These are phyloP conservation scores for Berghia stephanieae DNA, from an alignment of 1,140 invertebrate genomes.

Conservation along the genomic window DNA sequence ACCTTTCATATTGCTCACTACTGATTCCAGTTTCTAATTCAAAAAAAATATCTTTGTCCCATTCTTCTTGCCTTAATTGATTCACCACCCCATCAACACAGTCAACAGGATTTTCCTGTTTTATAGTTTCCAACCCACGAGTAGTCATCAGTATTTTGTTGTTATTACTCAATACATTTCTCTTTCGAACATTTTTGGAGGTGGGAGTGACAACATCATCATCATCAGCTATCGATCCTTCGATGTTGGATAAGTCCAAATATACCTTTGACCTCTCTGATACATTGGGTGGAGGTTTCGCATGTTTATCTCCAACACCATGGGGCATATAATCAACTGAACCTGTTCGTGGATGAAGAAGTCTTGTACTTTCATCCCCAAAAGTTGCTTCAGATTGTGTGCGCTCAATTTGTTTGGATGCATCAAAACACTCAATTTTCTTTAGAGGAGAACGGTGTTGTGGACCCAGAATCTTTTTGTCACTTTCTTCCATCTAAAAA, in stretches of 20 bases:
- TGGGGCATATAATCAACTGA: constrained; percentile 39
- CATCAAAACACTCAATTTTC: constrained; percentile 37
- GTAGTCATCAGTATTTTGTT: constrained; percentile 24
- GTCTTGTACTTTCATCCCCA: neutral
- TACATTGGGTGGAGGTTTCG: constrained; percentile 34
- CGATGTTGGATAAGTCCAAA: constrained; percentile 48
- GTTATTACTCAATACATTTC: constrained; percentile 26
- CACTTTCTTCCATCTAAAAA: too few species aligned
- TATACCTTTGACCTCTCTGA: constrained; percentile 50
- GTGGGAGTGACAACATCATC: constrained; percentile 27
- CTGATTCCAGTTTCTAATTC: constrained; percentile 14
- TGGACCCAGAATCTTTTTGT: too few species aligned
- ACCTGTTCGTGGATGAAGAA: constrained; percentile 14
- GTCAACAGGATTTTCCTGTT: constrained; percentile 45
- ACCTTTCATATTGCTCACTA: constrained; percentile 17
- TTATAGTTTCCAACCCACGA: constrained; percentile 45
- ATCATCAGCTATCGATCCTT: constrained; percentile 29
- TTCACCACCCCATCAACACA: constrained; percentile 19
- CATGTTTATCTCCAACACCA: neutral
- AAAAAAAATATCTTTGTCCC: constrained; percentile 30
- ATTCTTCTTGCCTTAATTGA: constrained; percentile 19
- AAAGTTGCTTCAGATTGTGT: constrained; percentile 47
- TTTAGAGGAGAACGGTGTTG: neutral
- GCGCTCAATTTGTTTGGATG: constrained; percentile 41
- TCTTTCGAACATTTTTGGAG: constrained; percentile 7